Percentiles rank a stretch among this genome's conserved stretches.
Conservation (phyloP, 2,113 vertebrate species). For the Epinephelus fuscoguttatus region DNA sequence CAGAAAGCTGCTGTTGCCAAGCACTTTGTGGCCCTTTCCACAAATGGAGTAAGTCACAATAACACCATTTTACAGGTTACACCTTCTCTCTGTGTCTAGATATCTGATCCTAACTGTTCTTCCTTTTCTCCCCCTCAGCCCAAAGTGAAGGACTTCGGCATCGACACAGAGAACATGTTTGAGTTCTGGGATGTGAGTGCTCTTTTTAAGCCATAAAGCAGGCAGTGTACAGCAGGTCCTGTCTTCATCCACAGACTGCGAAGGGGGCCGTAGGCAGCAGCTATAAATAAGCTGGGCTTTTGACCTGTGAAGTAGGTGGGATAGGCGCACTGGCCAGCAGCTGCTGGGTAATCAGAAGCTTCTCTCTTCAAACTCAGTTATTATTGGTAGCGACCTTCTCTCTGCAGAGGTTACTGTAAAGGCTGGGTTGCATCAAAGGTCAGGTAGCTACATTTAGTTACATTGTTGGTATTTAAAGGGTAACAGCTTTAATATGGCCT, state of each 20-base stretch:
- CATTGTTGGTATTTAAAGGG: constrained; percentile 80
- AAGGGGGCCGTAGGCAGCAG: constrained; percentile 39
- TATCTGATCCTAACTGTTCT: not conserved
- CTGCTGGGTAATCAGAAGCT: constrained; percentile 84
- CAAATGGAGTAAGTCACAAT: constrained; percentile 91
- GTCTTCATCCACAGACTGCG: not conserved
- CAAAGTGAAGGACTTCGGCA: constrained; percentile 98
- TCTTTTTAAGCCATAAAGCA: constrained; percentile 26
- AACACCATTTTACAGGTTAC: not conserved
- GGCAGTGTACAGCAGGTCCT: constrained; percentile 19
- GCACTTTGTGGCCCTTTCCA: constrained; percentile 97
- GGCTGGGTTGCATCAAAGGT: constrained; percentile 78
- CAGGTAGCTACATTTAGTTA: constrained; percentile 67
- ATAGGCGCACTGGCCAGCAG: constrained; percentile 67
- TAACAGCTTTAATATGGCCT: constrained; percentile 32
- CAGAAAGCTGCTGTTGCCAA: constrained; percentile 94
- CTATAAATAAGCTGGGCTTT: constrained; percentile 82
- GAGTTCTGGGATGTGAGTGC: constrained; percentile 98
- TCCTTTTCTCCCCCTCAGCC: constrained; percentile 80
- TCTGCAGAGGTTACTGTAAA: constrained; percentile 77
- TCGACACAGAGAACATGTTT: constrained; percentile 98
- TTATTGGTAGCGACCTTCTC: constrained; percentile 85
- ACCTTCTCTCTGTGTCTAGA: not conserved
- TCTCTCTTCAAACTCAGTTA: constrained; percentile 74
- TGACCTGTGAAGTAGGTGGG: constrained; percentile 84